These are phyloP conservation scores for Takifugu rubripes DNA, from an alignment of 2,797 vertebrate genomes.

Conservation along the genomic window DNA sequence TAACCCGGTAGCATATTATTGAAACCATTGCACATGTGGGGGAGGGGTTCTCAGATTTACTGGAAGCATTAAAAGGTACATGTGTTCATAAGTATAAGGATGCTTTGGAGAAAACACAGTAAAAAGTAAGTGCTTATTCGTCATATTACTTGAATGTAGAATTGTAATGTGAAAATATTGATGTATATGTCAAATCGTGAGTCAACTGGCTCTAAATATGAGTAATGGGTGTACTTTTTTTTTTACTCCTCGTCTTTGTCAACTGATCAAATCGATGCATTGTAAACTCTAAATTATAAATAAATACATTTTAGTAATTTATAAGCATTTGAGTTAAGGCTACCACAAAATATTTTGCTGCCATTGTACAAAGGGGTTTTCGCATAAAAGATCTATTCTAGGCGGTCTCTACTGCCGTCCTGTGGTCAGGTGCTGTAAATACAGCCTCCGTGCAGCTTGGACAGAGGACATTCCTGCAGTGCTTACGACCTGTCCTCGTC, in stretches of 20 bases:
- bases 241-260: constrained; percentile 60
- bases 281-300: constrained; percentile 32
- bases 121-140: constrained; percentile 33
- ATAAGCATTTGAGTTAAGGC: not conserved
- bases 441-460: constrained; percentile 6
- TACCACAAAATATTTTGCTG: not conserved
- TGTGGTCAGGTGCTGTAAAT: constrained; percentile 40
- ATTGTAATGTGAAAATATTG: constrained; percentile 71
- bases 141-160: constrained; percentile 85
- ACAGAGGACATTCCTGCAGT: constrained; percentile 55
- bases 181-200: constrained; percentile 57
- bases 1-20: too few relatives aligned
- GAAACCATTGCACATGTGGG: not conserved
- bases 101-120: constrained; percentile 25
- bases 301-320: not conserved
- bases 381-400: not conserved
- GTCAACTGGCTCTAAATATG: constrained; percentile 49
- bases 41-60: constrained; percentile 6
- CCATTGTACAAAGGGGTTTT: not conserved
- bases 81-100: constrained; percentile 29
- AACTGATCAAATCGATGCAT: constrained; percentile 66
- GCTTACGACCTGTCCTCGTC: constrained; percentile 53
- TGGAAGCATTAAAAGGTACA: constrained; percentile 8
- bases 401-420: constrained; percentile 41
- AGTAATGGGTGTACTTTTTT: constrained; percentile 57